Evolutionary conservation across 1,140 invertebrate genomes (phyloP), one percentile per base, ranked within the genome.

Genomic region (Caenorhabditis remanei): DNA sequence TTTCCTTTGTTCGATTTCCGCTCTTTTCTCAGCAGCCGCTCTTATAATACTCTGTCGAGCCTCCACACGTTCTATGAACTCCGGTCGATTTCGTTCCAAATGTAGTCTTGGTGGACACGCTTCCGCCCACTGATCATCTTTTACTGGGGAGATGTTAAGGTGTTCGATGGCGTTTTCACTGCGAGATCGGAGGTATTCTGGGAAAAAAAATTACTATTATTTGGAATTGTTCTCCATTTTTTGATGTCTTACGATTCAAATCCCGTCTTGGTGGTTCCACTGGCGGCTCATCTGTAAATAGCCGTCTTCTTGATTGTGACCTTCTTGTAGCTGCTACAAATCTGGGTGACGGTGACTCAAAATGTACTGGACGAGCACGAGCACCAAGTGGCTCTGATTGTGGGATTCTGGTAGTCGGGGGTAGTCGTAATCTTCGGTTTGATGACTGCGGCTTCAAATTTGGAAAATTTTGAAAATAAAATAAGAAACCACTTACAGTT

Each of bases 71-170:
- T 63, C 21, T 32, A 85, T 85, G 43, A 85, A 85, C 24, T 85
- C 84, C 21, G 84, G 84, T 9, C 84, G 84, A 65, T 85, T 61
- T 2, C 46, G 24, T 32, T 85, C 61, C 4, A 85, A 40, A 65
- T 85, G 46, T 32, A 63, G 5, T 32, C 61, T 7, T 5, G 61
- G 61, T 41, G 56, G 61, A 19, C 56, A 85, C 9, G 61, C 61
- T 61, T 21, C 40, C 5, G 46, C 24, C 53, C 56, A 58, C 2
- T 56, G 24, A 58, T 43, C 82, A 13, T 58, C 53, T n/a, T 56
- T 56, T 1, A 84, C 41, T 21, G 53, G 56, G 0, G 53, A 56
- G 16, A 58, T 84, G 6, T 46, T 58, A 3, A 84, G 41, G 43
- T 84, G 82, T 11, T 58, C 56, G 32, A 84, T 58, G 6, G 82